phyloP scores from a whole-genome alignment of 1,140 invertebrate species.

The Calliopsis andreniformis region DNA sequence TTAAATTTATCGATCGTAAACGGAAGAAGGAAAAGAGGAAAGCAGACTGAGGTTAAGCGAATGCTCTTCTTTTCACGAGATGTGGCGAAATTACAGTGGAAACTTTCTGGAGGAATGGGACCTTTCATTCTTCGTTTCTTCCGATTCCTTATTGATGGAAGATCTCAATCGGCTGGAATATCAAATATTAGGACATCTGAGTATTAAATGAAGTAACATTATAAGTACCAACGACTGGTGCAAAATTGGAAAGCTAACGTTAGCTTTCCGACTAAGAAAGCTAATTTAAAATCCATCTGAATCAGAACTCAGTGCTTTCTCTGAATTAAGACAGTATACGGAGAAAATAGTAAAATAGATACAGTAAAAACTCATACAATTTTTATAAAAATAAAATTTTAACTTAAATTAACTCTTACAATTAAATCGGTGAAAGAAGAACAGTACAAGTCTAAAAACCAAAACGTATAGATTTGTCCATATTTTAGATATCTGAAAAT shows the following conservation, averaged over 20 bases:
- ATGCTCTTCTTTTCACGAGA: background rate
- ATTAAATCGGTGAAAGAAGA: no score
- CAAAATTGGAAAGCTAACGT: background rate
- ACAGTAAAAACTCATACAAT: no score
- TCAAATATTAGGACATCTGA: background rate
- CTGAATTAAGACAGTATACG: no score
- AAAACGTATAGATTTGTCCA: no score
- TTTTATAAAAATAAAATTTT: no score
- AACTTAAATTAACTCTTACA: no score
- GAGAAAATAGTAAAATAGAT: no score
- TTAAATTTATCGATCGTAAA: constrained; percentile 55
- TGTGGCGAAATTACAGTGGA: constrained; percentile 19
- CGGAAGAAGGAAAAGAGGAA: background rate
- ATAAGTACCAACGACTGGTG: background rate
- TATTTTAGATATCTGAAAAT: no score
- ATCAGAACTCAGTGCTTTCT: no score
- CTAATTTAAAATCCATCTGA: no score
- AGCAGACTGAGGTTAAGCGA: background rate
- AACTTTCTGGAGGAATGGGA: constrained; percentile 13
- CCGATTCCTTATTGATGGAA: background rate
- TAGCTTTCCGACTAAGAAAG: background rate
- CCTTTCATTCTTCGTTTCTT: constrained; percentile 17
- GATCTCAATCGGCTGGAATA: constrained; percentile 9
- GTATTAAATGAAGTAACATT: background rate
- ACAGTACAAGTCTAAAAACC: no score